phyloP scores from a whole-genome alignment of 2,888 invertebrate genomes.

The Euplexia lucipara region DNA sequence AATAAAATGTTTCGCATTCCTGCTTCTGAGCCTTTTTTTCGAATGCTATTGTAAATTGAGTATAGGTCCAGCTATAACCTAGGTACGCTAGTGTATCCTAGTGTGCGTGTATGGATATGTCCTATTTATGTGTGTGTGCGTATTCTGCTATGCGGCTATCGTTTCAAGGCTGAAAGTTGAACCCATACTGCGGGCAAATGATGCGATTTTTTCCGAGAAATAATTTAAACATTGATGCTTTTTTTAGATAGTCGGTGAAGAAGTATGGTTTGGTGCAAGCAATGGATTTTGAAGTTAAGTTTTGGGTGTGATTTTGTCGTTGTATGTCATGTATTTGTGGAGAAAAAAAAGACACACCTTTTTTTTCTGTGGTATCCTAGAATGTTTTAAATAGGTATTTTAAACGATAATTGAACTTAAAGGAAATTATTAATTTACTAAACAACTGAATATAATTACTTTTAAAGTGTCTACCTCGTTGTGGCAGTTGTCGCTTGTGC shows the following conservation, averaged over 20 bases:
- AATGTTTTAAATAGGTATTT: no score
- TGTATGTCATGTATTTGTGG: background rate
- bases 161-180: slow-evolving; percentile 62
- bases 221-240: slow-evolving; percentile 13
- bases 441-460: no score
- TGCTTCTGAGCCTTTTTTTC: no score
- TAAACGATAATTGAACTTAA: no score
- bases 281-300: slow-evolving; percentile 27
- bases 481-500: no score
- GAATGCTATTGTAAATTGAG: no score
- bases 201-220: slow-evolving; percentile 12
- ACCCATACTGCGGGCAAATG: slow-evolving; percentile 41
- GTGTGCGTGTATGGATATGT: slow-evolving; percentile 32
- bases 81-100: slow-evolving; percentile 46
- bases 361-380: no score
- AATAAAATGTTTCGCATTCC: no score
- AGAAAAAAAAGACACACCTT: no score
- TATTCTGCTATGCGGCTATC: slow-evolving; percentile 57
- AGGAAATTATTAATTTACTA: no score
- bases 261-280: background rate
- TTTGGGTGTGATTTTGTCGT: background rate
- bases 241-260: background rate
- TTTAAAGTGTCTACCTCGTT: no score
- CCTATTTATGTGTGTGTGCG: slow-evolving; percentile 47
- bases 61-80: slow-evolving; percentile 37